Conservation (phyloP, 2,797 vertebrate species). For the Alectoris magna region DNA sequence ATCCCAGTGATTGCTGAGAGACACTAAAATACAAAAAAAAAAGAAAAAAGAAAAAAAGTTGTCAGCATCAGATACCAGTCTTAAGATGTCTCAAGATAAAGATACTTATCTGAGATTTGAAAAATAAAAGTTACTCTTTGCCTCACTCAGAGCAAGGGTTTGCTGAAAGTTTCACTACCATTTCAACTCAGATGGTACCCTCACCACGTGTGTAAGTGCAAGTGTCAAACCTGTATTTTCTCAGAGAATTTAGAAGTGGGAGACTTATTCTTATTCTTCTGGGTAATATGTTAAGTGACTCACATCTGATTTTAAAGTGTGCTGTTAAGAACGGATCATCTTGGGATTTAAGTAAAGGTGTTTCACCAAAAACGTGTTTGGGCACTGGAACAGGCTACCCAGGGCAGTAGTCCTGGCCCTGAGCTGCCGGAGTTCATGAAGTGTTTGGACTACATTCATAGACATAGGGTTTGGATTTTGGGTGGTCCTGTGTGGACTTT, state of each 20-base stretch:
- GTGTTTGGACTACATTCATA: not conserved
- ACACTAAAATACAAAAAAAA: not conserved
- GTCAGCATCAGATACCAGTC: not conserved
- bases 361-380: not conserved
- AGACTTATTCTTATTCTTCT: not conserved
- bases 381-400: not conserved
- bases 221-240: not conserved
- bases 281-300: not conserved
- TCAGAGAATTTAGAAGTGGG: not conserved
- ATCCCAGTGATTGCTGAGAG: not conserved
- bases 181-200: not conserved
- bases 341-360: not conserved
- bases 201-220: rapidly evolving
- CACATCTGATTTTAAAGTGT: not conserved
- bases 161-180: not conserved
- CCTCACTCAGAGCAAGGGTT: not conserved
- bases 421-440: not conserved
- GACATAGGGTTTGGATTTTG: not conserved
- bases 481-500: not conserved
- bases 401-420: not conserved
- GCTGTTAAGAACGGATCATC: not conserved
- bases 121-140: not conserved
- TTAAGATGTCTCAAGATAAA: not conserved
- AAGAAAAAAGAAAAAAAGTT: not conserved
- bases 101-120: not conserved